A percentile compares a stretch with the other conserved stretches of the same genome.
These are phyloP conservation scores for Orbicella faveolata DNA, from an alignment of 64 coral and sea anemone genomes.

Conservation along the genomic window DNA sequence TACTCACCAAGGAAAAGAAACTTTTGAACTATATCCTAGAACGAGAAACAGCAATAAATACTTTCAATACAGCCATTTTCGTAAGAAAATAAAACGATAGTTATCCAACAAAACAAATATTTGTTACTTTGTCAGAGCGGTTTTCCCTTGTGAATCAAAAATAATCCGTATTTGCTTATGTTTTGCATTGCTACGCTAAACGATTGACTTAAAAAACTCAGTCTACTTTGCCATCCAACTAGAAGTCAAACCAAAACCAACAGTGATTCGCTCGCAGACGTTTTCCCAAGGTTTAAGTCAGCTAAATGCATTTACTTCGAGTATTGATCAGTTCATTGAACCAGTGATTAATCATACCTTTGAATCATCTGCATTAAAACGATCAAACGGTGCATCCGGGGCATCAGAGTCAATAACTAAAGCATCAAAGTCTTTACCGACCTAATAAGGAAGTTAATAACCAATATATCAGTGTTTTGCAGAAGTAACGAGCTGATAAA, in stretches of 20 bases:
- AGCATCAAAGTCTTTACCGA: constrained; percentile 91
- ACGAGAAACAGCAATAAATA: neutral
- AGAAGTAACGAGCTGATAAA: neutral
- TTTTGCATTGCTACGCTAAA: too few relatives aligned
- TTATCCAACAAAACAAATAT: too few relatives aligned
- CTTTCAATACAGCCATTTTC: neutral
- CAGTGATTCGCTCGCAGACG: too few relatives aligned
- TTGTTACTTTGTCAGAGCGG: too few relatives aligned
- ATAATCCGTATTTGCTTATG: too few relatives aligned
- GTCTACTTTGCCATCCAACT: too few relatives aligned
- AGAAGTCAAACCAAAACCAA: too few relatives aligned
- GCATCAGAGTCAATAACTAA: constrained; percentile 63
- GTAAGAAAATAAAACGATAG: too few relatives aligned
- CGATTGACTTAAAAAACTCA: too few relatives aligned
- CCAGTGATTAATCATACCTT: neutral
- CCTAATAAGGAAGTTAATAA: neutral
- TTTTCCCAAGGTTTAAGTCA: too few relatives aligned
- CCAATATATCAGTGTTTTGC: neutral
- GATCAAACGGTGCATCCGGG: constrained; percentile 59
- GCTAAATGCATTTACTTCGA: too few relatives aligned
- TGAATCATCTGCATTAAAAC: constrained; percentile 57
- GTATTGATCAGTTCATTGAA: neutral
- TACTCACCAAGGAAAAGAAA: constrained; percentile 35
- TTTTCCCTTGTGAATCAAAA: too few relatives aligned
- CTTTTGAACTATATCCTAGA: constrained; percentile 33